phyloP scores from a whole-genome alignment of 2,113 vertebrate genomes.

The Mesoclemmys tuberculata region DNA sequence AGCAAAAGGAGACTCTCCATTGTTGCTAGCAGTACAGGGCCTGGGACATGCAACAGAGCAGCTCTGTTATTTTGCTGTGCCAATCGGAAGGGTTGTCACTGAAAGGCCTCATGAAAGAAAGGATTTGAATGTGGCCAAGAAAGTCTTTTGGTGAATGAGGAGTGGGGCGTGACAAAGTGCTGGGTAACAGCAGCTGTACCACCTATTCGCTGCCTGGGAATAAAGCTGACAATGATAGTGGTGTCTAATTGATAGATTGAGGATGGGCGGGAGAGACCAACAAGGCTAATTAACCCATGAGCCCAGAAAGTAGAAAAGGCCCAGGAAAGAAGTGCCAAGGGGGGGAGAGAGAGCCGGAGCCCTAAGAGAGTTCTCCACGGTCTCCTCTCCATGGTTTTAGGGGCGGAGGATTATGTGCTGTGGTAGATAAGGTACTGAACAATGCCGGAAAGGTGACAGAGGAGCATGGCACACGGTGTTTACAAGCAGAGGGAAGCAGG shows the following conservation, averaged over 20 bases:
- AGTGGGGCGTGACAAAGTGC: background rate
- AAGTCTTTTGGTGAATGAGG: background rate
- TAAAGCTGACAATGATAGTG: background rate
- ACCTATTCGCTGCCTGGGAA: background rate
- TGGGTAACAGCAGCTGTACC: background rate
- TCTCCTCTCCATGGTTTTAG: background rate
- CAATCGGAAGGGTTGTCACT: background rate
- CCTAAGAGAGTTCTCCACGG: too few relatives aligned
- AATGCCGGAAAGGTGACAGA: background rate
- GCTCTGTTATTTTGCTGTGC: accelerated
- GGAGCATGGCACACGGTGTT: background rate
- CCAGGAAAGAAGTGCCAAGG: background rate
- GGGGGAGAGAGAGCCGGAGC: background rate
- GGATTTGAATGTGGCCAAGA: background rate
- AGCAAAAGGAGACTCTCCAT: accelerated
- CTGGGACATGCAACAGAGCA: too few relatives aligned
- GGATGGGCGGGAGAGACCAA: background rate
- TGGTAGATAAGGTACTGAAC: background rate
- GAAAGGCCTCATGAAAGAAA: background rate
- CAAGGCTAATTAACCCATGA: background rate
- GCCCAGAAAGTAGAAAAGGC: background rate
- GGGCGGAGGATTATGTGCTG: background rate
- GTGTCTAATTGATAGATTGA: background rate
- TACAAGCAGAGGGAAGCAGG: background rate
- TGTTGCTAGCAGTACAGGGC: background rate